A percentile compares a stretch with the other conserved stretches of the same genome.
Evolutionary conservation across 2,797 vertebrate genomes (phyloP).

Genomic region (Carapus acus): DNA sequence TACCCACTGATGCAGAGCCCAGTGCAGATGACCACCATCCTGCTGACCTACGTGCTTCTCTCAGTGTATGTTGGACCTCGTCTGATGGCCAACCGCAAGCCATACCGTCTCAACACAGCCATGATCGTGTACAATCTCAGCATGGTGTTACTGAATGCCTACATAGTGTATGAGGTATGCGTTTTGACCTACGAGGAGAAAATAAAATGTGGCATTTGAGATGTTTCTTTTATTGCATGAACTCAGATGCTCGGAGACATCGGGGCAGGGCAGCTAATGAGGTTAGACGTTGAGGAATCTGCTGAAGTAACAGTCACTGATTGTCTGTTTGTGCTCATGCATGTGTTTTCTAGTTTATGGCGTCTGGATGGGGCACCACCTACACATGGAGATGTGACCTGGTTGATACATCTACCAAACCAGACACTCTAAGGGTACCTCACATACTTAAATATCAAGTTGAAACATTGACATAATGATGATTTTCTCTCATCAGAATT

Average conservation of each 20-base stretch:
- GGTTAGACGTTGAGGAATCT: no score
- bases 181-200: background rate
- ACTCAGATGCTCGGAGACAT: background rate
- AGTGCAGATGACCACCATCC: conserved; percentile 76
- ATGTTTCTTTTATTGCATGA: background rate
- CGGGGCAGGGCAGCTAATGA: background rate
- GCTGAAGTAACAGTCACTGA: background rate
- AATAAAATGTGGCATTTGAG: no score
- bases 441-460: no score
- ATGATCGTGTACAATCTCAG: conserved; percentile 92
- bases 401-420: conserved; percentile 78
- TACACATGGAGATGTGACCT: conserved; percentile 93
- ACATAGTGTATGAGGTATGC: conserved; percentile 91
- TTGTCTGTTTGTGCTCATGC: conserved; percentile 19
- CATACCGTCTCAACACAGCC: conserved; percentile 79
- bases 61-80: conserved; percentile 83
- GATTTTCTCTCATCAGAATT: no score
- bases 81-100: conserved; percentile 90
- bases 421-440: conserved; percentile 84
- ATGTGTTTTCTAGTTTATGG: conserved; percentile 87
- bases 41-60: conserved; percentile 80
- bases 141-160: conserved; percentile 85
- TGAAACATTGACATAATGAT: no score
- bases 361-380: conserved; percentile 91
- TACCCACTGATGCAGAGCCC: conserved; percentile 90